Percentiles rank a stretch among this genome's conserved stretches.
Evolutionary conservation across 1,140 invertebrate species (phyloP).

Genomic region (Scaptomyza montana): DNA sequence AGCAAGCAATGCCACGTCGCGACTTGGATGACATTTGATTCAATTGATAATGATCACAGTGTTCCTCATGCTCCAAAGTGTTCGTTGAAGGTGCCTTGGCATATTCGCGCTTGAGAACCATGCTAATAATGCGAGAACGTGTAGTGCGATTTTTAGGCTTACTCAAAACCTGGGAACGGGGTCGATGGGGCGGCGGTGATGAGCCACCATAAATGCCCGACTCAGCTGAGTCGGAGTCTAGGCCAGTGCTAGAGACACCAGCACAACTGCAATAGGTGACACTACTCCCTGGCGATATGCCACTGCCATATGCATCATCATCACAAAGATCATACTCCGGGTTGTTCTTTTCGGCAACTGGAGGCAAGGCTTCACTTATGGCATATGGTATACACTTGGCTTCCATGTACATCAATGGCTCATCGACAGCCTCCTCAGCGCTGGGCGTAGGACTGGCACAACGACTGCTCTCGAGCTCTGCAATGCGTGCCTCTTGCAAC

Average conservation of each 20-base stretch:
- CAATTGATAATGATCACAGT: constrained; percentile 33
- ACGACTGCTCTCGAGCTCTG: constrained; percentile 34
- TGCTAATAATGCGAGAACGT: constrained; percentile 66
- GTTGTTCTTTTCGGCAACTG: not conserved
- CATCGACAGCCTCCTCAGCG: constrained; percentile 62
- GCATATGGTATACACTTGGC: constrained; percentile 67
- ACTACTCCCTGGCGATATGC: constrained; percentile 56
- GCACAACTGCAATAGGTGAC: constrained; percentile 61
- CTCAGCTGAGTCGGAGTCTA: constrained; percentile 56
- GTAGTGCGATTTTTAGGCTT: constrained; percentile 44
- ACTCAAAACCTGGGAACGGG: constrained; percentile 52
- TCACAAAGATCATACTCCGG: constrained; percentile 50
- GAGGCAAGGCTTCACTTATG: constrained; percentile 28
- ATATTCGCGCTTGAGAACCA: constrained; percentile 67
- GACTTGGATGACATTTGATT: constrained; percentile 30
- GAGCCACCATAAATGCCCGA: constrained; percentile 58
- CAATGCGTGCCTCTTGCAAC: constrained; percentile 41
- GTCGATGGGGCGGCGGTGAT: constrained; percentile 29
- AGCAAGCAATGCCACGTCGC: constrained; percentile 37
- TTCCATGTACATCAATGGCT: constrained; percentile 58
- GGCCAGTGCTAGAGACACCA: constrained; percentile 1
- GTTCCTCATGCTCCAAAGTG: constrained; percentile 11
- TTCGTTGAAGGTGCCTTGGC: constrained; percentile 20
- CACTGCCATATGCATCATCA: constrained; percentile 68
- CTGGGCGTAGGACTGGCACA: constrained; percentile 56